phyloP scores from a whole-genome alignment of 1,140 invertebrate genomes.

The Drosophila repleta region DNA sequence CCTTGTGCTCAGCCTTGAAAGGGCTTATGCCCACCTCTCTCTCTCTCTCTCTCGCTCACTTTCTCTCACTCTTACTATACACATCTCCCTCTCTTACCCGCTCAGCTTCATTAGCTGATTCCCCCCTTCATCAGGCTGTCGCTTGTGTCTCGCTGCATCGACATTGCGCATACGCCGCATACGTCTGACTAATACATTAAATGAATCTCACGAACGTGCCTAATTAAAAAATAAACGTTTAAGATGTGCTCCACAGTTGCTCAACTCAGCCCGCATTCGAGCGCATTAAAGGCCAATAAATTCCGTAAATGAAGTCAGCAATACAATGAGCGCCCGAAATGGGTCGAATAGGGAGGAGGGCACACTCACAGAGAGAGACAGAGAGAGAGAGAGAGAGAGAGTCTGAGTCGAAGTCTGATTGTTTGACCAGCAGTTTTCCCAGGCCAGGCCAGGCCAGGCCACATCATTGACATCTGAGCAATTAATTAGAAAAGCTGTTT shows the following conservation, averaged over 20 bases:
- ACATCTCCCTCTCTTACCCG: neutral
- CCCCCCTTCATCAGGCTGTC: slow-evolving; percentile 1
- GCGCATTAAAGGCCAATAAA: slow-evolving; percentile 73
- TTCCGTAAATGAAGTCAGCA: slow-evolving; percentile 50
- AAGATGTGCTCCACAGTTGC: slow-evolving; percentile 8
- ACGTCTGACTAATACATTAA: slow-evolving; percentile 36
- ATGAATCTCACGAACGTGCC: slow-evolving; percentile 41
- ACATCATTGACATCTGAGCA: slow-evolving; percentile 36
- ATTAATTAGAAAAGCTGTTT: slow-evolving; percentile 43
- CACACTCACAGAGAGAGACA: neutral
- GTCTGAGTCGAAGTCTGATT: too few species aligned
- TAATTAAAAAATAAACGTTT: slow-evolving; percentile 45
- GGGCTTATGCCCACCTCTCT: slow-evolving; percentile 1
- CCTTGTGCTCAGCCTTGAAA: neutral
- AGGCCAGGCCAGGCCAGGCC: neutral
- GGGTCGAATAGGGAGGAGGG: neutral
- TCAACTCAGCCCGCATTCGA: slow-evolving; percentile 47
- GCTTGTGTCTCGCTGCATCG: neutral
- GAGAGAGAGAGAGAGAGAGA: too few species aligned
- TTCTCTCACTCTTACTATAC: neutral
- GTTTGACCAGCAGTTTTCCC: slow-evolving; percentile 13
- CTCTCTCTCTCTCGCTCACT: slow-evolving; percentile 2
- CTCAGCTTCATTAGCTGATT: slow-evolving; percentile 12
- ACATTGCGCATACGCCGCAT: slow-evolving; percentile 30
- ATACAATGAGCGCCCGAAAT: neutral